Conservation (phyloP, 2,797 vertebrate genomes). For the Rhyacichthys aspro region DNA sequence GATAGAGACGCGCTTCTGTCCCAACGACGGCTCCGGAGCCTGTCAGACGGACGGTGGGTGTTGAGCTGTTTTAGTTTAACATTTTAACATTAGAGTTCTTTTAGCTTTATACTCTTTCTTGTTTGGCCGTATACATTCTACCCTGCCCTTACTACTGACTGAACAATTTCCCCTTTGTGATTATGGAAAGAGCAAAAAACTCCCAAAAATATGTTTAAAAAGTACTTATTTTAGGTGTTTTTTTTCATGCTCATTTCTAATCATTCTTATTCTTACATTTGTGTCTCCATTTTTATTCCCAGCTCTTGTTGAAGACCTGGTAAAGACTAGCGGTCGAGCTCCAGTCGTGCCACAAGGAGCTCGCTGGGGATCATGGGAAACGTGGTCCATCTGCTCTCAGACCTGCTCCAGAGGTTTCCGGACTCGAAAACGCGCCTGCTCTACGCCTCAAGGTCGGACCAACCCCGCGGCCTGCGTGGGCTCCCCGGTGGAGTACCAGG, state of each 20-base stretch:
- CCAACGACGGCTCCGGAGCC: constrained; percentile 83
- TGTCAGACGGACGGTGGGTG: constrained; percentile 91
- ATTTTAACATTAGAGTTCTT: too few relatives aligned
- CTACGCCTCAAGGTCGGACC: constrained; percentile 83
- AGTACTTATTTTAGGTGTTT: too few relatives aligned
- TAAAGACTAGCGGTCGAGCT: constrained; percentile 58
- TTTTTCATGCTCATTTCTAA: too few relatives aligned
- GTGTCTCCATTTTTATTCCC: not conserved
- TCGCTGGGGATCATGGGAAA: constrained; percentile 91
- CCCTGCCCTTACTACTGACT: too few relatives aligned
- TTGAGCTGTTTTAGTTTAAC: too few relatives aligned
- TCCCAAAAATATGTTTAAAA: too few relatives aligned
- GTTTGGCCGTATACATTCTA: too few relatives aligned
- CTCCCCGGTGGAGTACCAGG: constrained; percentile 91
- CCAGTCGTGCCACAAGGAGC: constrained; percentile 65
- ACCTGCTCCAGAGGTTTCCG: constrained; percentile 90
- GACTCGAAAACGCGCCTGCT: constrained; percentile 88
- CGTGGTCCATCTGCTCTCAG: constrained; percentile 91
- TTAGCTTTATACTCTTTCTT: too few relatives aligned
- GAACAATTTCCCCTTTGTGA: too few relatives aligned
- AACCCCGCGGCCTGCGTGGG: constrained; percentile 87
- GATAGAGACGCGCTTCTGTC: constrained; percentile 90
- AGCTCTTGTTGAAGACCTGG: constrained; percentile 77
- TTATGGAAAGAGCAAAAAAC: too few relatives aligned
- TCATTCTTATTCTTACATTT: too few relatives aligned